Conservation (phyloP, 2,888 invertebrate genomes). For the Biston stratarius region DNA sequence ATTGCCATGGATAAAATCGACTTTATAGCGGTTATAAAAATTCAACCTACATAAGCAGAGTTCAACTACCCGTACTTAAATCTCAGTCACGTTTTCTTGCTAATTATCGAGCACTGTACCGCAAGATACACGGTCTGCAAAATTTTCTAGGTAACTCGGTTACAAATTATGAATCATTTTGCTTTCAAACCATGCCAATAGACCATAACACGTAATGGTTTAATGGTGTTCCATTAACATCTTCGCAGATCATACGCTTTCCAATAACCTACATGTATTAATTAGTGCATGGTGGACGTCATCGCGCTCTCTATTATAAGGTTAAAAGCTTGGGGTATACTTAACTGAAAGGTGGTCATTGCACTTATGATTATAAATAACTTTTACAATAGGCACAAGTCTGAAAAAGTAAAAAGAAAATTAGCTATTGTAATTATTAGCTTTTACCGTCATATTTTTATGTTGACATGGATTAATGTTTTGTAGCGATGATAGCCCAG, state of each 20-base stretch:
- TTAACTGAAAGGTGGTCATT: no score
- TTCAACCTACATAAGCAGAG: conserved; percentile 21
- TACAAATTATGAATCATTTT: conserved; percentile 31
- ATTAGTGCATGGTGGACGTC: conserved; percentile 22
- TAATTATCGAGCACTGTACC: conserved; percentile 18
- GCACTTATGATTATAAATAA: no score
- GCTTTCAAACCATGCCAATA: conserved; percentile 6
- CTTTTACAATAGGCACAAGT: no score
- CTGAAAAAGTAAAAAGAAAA: no score
- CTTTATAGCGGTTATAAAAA: conserved; percentile 6
- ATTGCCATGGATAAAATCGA: not conserved
- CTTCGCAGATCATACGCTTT: conserved; percentile 9
- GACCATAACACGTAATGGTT: conserved; percentile 13
- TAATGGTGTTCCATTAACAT: conserved; percentile 15
- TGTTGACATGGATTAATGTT: no score
- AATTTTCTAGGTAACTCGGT: conserved; percentile 31
- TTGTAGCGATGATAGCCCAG: no score
- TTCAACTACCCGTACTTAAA: conserved; percentile 20
- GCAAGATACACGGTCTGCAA: conserved; percentile 10
- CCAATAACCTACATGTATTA: conserved; percentile 20
- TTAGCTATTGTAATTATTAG: no score
- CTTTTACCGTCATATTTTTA: no score
- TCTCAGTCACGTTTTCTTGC: conserved; percentile 18
- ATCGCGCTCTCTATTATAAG: not conserved
- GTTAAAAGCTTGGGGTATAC: no score